These are phyloP conservation scores for Apogon hyalosoma DNA, from an alignment of 2,797 vertebrate species.

Conservation along the genomic window DNA sequence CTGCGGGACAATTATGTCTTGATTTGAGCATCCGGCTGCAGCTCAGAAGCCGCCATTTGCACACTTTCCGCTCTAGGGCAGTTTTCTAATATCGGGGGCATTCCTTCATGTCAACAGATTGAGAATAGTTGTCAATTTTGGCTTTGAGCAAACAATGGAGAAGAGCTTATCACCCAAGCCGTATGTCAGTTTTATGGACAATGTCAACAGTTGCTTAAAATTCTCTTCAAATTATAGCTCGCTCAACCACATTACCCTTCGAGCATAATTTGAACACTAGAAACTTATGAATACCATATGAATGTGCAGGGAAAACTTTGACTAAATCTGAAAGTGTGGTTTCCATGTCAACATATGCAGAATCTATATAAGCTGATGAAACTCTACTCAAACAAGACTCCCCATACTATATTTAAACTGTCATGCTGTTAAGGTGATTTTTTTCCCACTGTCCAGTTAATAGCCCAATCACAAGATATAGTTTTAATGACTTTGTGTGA, in stretches of 20 bases:
- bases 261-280: slow-evolving; percentile 36
- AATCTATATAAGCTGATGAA: slow-evolving; percentile 7
- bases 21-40: slow-evolving; percentile 56
- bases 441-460: slow-evolving; percentile 29
- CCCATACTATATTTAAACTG: slow-evolving; percentile 13
- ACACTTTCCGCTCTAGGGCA: slow-evolving; percentile 37
- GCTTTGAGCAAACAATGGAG: slow-evolving; percentile 50
- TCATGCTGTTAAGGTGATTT: slow-evolving; percentile 12
- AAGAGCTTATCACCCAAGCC: slow-evolving; percentile 33
- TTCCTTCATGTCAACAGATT: slow-evolving; percentile 49
- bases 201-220: slow-evolving; percentile 48
- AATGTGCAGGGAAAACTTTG: slow-evolving; percentile 22
- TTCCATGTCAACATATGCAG: slow-evolving; percentile 21
- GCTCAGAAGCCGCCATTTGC: slow-evolving; percentile 44
- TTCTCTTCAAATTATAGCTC: slow-evolving; percentile 52
- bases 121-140: slow-evolving; percentile 38
- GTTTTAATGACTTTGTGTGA: slow-evolving; percentile 52
- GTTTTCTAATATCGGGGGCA: slow-evolving; percentile 47
- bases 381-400: slow-evolving; percentile 4
- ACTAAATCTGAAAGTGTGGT: slow-evolving; percentile 22
- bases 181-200: slow-evolving; percentile 74
- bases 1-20: slow-evolving; percentile 61
- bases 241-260: slow-evolving; percentile 51
- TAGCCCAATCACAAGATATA: slow-evolving; percentile 34
- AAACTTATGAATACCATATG: slow-evolving; percentile 32